Conservation (phyloP, 2,797 vertebrate genomes). For the Pseudocheirus occidentalis region DNA sequence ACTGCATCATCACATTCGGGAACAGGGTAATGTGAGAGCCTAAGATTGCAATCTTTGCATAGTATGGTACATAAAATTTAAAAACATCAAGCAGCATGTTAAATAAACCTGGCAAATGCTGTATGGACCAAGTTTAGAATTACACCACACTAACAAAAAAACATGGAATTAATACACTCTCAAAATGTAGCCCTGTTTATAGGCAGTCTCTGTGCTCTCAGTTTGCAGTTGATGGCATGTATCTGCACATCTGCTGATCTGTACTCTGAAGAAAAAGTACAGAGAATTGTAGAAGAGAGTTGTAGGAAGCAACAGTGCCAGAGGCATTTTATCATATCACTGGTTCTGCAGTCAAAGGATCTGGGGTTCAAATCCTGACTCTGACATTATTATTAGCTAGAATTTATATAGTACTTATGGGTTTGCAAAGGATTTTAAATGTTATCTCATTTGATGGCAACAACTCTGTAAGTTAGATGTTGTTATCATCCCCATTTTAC, state of each 20-base stretch:
- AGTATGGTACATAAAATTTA: not conserved
- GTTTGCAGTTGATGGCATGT: not conserved
- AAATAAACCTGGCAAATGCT: constrained; percentile 13
- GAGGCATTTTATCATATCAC: not conserved
- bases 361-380: not conserved
- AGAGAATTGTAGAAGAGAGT: not conserved
- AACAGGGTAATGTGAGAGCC: not conserved
- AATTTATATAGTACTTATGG: not conserved
- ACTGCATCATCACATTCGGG: constrained; percentile 27
- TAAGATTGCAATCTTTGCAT: not conserved
- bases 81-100: not conserved
- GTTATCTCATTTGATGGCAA: not conserved
- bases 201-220: not conserved
- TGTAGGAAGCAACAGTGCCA: not conserved
- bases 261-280: not conserved
- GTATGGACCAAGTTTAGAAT: constrained; percentile 10
- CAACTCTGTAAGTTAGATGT: not conserved
- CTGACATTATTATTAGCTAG: not conserved
- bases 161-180: constrained; percentile 22
- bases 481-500: not conserved
- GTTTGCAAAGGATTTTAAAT: not conserved
- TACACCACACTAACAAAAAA: constrained; percentile 26
- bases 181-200: constrained; percentile 27
- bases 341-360: not conserved
- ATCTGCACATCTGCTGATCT: not conserved